These are phyloP conservation scores for Carlito syrichta DNA, from an alignment of 2,113 vertebrate genomes.

Conservation along the genomic window DNA sequence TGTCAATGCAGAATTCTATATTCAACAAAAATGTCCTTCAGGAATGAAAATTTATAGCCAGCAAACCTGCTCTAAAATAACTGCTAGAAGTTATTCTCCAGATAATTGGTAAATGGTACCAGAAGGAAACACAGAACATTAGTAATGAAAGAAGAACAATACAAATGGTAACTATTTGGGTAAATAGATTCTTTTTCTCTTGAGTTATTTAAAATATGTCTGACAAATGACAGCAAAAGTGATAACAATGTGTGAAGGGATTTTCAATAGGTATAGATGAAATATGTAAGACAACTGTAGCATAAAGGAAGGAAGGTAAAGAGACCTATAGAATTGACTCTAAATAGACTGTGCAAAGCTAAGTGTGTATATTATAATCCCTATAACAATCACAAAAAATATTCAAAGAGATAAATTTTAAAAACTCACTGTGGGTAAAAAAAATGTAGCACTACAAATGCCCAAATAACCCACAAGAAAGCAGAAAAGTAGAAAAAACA, in stretches of 20 bases:
- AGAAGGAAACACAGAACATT: slow-evolving; percentile 27
- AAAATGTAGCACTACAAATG: slow-evolving; percentile 23
- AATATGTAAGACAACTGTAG: background rate
- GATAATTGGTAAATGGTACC: slow-evolving; percentile 18
- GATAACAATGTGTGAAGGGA: background rate
- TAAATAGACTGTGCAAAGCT: background rate
- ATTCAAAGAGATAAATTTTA: background rate
- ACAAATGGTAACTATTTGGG: slow-evolving; percentile 19
- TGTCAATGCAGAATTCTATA: slow-evolving; percentile 7
- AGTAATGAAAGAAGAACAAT: slow-evolving; percentile 6
- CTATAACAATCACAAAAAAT: background rate
- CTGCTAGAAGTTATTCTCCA: slow-evolving; percentile 8
- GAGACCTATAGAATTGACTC: background rate
- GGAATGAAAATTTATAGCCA: slow-evolving; percentile 37
- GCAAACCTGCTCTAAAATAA: slow-evolving; percentile 25
- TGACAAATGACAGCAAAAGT: slow-evolving; percentile 26
- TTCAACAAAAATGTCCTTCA: slow-evolving; percentile 12
- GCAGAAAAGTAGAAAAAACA: background rate
- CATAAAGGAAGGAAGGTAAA: background rate
- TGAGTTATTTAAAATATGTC: slow-evolving; percentile 15
- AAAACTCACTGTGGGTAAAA: background rate
- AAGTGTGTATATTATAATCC: background rate
- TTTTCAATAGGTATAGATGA: background rate
- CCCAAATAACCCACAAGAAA: background rate
- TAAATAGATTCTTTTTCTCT: background rate